Base-by-base conservation (phyloP, 2,797 vertebrate species). In the Smutsia temminckii region DNA sequence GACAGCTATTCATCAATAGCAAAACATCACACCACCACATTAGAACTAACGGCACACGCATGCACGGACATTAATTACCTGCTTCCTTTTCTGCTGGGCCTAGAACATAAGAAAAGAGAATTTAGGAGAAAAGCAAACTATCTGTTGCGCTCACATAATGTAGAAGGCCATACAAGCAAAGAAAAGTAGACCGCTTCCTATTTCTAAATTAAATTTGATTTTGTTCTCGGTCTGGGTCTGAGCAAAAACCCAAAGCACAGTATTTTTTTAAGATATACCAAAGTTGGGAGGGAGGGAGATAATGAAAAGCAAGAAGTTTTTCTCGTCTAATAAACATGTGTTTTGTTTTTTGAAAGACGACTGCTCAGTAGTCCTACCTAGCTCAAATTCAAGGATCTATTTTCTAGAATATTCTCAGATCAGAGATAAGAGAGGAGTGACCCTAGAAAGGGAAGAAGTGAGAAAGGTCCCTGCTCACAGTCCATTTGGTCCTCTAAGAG, bases 11-110 rank as follows among this genome's bases (percentile, higher is more conserved):
- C 40, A 86, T 53, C 32, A 89, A 83, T 25, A 75, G 92, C 69
- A 97, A 51, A 96, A 95, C 29, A 97, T 64, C 94, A 86, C 72
- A 71, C 91, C 51, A 95, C 79, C 66, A 97, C 40, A 53, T 37
- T 17, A 61, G 68, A 71, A 91, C 91, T 12, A 85, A 78, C 23
- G 77, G 77, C 42, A 95, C 75, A 69, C 86, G 95, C 98, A 98
- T 96, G 97, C 97, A 98, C 84, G 86, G 91, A 13, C 94, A 23
- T 96, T 84, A 94, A 77, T 98, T 98, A 99, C 98, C 98, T 98
- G 98, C 81, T 85, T 99, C 98, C 98, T 99, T 99, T 93, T 98
- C 98, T 68, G 95, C 85, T 75, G 98, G 97, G 97, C 98, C 98
- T 98, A 98, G 96, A 97, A 95, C 37, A 64, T 72, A 97, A 98